Conservation (phyloP, 2,888 invertebrate genomes). For the Phania funesta region DNA sequence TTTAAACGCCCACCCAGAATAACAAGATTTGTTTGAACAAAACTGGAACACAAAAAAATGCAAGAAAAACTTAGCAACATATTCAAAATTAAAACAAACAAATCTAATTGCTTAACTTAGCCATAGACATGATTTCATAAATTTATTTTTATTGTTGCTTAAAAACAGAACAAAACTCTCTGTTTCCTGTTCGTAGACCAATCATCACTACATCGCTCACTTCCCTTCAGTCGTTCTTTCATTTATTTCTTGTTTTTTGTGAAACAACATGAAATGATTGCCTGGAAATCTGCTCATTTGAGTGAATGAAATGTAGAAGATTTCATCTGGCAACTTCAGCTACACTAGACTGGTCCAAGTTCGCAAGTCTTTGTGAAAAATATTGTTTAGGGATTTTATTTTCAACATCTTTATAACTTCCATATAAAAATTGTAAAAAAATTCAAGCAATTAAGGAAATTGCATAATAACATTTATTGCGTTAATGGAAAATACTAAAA, state of each 20-base stretch:
- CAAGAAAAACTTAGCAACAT: neutral
- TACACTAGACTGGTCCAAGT: neutral
- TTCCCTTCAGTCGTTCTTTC: neutral
- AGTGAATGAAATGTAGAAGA: neutral
- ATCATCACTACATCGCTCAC: neutral
- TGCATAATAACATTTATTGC: too few species aligned
- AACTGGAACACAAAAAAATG: neutral
- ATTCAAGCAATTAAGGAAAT: too few species aligned
- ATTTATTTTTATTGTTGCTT: constrained; percentile 43
- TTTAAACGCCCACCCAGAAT: constrained; percentile 38
- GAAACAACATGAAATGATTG: neutral
- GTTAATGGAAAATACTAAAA: too few species aligned
- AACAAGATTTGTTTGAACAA: neutral
- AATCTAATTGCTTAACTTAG: constrained; percentile 37
- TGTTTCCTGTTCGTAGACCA: too few species aligned
- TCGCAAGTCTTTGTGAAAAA: too few species aligned
- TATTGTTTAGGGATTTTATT: too few species aligned
- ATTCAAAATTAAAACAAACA: neutral
- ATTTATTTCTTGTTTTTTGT: constrained; percentile 8
- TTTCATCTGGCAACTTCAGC: neutral
- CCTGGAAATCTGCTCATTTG: neutral
- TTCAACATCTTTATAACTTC: too few species aligned
- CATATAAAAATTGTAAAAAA: too few species aligned
- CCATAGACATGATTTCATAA: constrained; percentile 51
- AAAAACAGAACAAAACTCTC: constrained; percentile 1